Evolutionary conservation across 2,797 vertebrate genomes (phyloP).

Genomic region (Phoxinus dragarum): DNA sequence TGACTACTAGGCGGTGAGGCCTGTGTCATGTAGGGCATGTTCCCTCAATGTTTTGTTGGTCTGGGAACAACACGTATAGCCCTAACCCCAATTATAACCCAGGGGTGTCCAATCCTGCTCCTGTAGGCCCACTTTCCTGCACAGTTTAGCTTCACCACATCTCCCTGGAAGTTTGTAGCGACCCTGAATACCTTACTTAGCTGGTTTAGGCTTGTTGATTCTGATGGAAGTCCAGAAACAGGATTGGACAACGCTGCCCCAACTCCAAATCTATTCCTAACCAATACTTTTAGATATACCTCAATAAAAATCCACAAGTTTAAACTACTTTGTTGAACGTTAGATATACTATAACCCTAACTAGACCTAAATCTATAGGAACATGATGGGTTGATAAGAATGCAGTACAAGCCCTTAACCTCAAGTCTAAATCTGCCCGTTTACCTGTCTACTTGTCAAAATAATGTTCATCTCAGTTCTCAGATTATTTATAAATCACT

Average conservation of each 20-base stretch:
- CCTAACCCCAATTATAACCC: no score
- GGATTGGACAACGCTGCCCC: background rate
- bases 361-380: background rate
- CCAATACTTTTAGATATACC: conserved; percentile 37
- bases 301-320: conserved; percentile 48
- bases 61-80: background rate
- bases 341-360: conserved; percentile 29
- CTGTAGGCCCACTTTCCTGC: background rate
- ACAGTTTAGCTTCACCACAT: background rate
- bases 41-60: background rate
- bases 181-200: background rate
- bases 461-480: background rate
- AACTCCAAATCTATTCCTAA: background rate
- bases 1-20: background rate
- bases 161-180: background rate
- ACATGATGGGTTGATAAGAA: background rate
- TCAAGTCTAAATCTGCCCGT: background rate
- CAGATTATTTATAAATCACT: background rate
- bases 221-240: background rate
- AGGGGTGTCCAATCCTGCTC: background rate
- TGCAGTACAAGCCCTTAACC: background rate
- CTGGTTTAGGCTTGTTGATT: background rate
- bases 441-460: background rate
- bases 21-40: background rate
- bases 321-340: conserved; percentile 42